Conservation (phyloP, 30 jellyfish, hydroid and myxozoan species). For the Rhopilema esculentum region DNA sequence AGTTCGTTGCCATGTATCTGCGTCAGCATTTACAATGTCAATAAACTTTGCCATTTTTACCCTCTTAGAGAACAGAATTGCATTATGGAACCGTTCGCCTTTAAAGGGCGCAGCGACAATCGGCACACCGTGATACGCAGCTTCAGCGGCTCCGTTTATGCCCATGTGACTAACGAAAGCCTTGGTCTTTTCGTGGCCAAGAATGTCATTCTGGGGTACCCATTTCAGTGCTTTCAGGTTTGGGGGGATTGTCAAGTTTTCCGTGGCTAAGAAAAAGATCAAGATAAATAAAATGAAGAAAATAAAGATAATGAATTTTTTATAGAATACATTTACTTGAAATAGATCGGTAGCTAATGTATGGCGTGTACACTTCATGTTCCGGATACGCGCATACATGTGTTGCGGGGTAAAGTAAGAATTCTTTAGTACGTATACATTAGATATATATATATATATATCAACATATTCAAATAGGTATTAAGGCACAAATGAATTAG, state of each 20-base stretch:
- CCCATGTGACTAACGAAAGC: constrained; percentile 82
- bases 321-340: too few species aligned
- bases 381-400: too few species aligned
- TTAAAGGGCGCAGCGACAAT: constrained; percentile 58
- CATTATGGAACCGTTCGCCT: constrained; percentile 33
- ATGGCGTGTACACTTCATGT: too few species aligned
- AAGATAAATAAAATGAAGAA: neutral
- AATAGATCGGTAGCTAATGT: too few species aligned
- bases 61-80: constrained; percentile 1
- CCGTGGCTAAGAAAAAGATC: neutral
- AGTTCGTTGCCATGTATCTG: constrained; percentile 39
- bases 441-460: too few species aligned
- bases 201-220: constrained; percentile 79
- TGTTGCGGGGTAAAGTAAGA: too few species aligned
- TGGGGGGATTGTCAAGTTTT: neutral
- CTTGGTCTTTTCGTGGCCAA: constrained; percentile 63
- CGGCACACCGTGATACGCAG: constrained; percentile 79
- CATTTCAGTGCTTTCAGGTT: constrained; percentile 41
- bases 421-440: too few species aligned
- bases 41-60: constrained; percentile 60
- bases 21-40: constrained; percentile 46
- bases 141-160: constrained; percentile 67
- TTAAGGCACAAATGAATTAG: too few species aligned
- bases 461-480: too few species aligned
- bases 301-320: neutral